A percentile compares a stretch with the other conserved stretches of the same genome.
phyloP scores from a whole-genome alignment of 2,888 invertebrate genomes.

The Hipparchia sbordonii region DNA sequence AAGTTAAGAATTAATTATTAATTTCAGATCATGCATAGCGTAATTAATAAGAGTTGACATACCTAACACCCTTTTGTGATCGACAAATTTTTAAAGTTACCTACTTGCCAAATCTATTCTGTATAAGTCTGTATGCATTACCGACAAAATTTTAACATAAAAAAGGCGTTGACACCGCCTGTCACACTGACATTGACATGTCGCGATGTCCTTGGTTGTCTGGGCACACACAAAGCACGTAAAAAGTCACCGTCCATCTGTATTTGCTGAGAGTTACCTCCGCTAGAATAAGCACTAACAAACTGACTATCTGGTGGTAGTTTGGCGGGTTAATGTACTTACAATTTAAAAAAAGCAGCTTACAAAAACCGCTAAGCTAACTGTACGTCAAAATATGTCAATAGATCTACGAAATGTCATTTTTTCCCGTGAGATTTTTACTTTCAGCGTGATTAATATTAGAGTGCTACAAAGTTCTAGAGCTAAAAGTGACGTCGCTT shows the following conservation, averaged over 20 bases:
- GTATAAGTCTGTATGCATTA: too few species aligned
- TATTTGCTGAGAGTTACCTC: slow-evolving; percentile 38
- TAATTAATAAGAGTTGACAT: too few species aligned
- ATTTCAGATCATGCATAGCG: too few species aligned
- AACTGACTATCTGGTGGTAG: slow-evolving; percentile 1
- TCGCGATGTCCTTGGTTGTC: slow-evolving; percentile 37
- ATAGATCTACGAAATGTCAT: not conserved
- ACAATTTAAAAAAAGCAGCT: not conserved
- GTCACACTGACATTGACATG: slow-evolving; percentile 41
- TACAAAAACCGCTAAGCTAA: too few species aligned
- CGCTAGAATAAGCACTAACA: slow-evolving; percentile 32
- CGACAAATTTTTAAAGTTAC: too few species aligned
- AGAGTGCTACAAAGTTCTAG: too few species aligned
- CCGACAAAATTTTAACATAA: slow-evolving; percentile 28
- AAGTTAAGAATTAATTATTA: too few species aligned
- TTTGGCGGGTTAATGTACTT: slow-evolving; percentile 14
- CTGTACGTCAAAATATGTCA: not conserved
- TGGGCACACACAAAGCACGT: slow-evolving; percentile 36
- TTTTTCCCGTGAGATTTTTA: slow-evolving; percentile 6
- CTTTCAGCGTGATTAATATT: too few species aligned
- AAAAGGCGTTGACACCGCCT: slow-evolving; percentile 37
- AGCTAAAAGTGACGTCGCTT: too few species aligned
- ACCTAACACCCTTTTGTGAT: too few species aligned
- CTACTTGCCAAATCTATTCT: too few species aligned
- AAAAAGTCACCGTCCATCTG: slow-evolving; percentile 40